Evolutionary conservation across 2,797 vertebrate species (phyloP).

Genomic region (Somateria mollissima): DNA sequence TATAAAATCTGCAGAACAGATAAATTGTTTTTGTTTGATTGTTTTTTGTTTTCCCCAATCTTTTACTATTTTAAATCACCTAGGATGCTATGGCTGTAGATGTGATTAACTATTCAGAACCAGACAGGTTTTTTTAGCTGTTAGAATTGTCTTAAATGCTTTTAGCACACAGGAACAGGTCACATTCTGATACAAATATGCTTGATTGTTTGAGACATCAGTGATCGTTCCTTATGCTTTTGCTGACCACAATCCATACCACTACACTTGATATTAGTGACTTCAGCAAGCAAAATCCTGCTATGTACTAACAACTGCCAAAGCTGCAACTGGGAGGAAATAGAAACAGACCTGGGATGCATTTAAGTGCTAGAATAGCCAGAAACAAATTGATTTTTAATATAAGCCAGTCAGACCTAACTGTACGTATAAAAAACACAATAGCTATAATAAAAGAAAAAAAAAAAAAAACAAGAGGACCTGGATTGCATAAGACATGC

Average conservation of each 20-base stretch:
- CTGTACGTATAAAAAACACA: neutral
- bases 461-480: neutral
- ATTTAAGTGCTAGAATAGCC: neutral
- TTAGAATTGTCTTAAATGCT: neutral
- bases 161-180: neutral
- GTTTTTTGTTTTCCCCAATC: neutral
- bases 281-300: neutral
- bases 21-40: neutral
- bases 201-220: neutral
- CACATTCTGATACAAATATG: neutral
- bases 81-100: neutral
- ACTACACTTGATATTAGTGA: neutral
- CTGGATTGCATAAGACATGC: neutral
- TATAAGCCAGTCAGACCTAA: neutral
- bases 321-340: neutral
- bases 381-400: neutral
- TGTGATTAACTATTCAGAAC: neutral
- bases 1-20: neutral
- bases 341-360: neutral
- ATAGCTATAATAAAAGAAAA: neutral
- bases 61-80: neutral
- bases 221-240: neutral
- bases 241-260: neutral
- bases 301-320: neutral
- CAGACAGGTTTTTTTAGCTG: neutral